phyloP scores from a whole-genome alignment of 2,113 vertebrate species.

The Antennarius striatus region DNA sequence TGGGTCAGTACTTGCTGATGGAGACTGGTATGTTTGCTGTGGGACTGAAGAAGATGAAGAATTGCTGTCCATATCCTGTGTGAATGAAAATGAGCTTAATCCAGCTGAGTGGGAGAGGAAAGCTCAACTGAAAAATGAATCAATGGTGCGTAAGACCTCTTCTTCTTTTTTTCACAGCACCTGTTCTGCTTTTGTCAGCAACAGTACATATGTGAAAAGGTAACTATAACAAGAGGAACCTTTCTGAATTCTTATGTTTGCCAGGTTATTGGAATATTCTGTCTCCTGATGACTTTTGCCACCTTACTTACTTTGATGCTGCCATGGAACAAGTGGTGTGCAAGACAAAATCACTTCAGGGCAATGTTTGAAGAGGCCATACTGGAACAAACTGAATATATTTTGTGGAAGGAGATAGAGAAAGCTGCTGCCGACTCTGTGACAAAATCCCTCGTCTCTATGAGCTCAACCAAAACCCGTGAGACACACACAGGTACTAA shows the following conservation, averaged over 20 bases:
- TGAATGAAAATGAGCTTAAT: not conserved
- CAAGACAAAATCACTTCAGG: constrained; percentile 2
- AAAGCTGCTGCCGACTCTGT: constrained; percentile 5
- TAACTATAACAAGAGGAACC: too few relatives aligned
- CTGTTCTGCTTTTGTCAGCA: too few relatives aligned
- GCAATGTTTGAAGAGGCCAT: not conserved
- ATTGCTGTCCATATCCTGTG: not conserved
- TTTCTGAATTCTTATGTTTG: not conserved
- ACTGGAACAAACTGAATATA: constrained; percentile 2
- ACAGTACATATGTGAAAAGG: too few relatives aligned
- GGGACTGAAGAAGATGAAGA: not conserved
- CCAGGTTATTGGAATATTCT: not conserved
- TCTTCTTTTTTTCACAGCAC: too few relatives aligned
- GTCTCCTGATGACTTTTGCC: not conserved
- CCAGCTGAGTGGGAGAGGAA: not conserved
- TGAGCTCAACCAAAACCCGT: not conserved
- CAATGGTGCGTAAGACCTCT: constrained; percentile 7
- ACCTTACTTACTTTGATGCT: not conserved
- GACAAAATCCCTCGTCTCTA: not conserved
- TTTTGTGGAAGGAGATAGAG: not conserved
- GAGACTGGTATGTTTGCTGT: constrained; percentile 16
- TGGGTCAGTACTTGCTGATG: constrained; percentile 5
- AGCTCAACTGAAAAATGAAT: constrained; percentile 1
- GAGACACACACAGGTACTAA: not conserved
- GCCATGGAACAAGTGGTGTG: constrained; percentile 3